Base-by-base conservation (phyloP, 2,888 invertebrate genomes). In the Thymelicus lineola region DNA sequence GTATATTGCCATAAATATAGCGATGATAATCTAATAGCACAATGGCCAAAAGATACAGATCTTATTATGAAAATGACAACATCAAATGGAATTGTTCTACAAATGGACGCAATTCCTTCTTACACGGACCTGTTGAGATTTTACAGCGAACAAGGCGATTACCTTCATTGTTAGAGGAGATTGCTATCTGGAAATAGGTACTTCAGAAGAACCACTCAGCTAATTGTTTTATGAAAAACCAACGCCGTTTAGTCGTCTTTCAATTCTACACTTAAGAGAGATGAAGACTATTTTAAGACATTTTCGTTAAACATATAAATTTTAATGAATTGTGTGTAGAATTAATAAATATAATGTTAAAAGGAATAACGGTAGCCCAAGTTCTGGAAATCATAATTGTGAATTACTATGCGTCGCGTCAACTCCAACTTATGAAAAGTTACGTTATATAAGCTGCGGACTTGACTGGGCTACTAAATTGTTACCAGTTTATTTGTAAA, bases 51-150 rank as follows among this genome's bases (percentile, higher is more conserved):
- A 59, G 69, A 69, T 69, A 69, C 28, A 63, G 63, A 69, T 69
- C 69, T 57, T 50, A 69, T 69, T 69, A 62, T 69, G 69, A 57
- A 69, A 69, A 69, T 58, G 69, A 69, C 62, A 46, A 55, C 62
- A 69, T 69, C 69, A 69, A 46, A 69, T 48, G 68, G 63, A 42
- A 69, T 69, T 63, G 63, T 69, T 50, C 69, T 36, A 58, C 63
- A 69, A 28, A 69, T 58, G 63, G 63, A 69, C 69, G 69, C 69
- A 69, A 69, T 69, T 69, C 69, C 69, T 63, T 45, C 58, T 63
- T 69, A 69, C 69, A 58, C 57, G 63, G 62, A 69, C 69, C 69
- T 69, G 69, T 69, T 69, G 57, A 69, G 69, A 69, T 69, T 63
- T 68, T 58, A 69, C 69, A 48, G 38, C 62, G 62, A 62, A 68